Evolutionary conservation across 1,140 invertebrate species (phyloP).

Genomic region (Eriosoma lanigerum): DNA sequence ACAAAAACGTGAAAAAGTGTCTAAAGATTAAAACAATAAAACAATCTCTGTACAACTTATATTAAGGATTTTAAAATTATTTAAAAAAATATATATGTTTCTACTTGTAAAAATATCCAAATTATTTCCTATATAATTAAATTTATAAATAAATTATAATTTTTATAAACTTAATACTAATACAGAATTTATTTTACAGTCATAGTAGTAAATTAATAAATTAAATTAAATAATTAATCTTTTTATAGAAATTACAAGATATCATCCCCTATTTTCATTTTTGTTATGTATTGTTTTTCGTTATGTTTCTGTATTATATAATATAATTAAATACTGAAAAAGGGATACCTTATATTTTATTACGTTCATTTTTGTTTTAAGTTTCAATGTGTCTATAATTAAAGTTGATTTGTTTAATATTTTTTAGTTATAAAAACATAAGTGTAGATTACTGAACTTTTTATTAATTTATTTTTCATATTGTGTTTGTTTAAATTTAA

Average conservation of each 20-base stretch:
- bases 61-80: constrained; percentile 25
- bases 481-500: not conserved
- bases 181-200: not conserved
- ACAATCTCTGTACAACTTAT: constrained; percentile 5
- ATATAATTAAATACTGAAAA: not conserved
- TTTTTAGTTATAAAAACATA: no score
- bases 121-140: not conserved
- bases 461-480: not conserved
- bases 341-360: no score
- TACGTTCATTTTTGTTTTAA: not conserved
- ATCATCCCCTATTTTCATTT: not conserved
- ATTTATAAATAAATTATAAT: no score
- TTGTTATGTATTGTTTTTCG: no score
- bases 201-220: no score
- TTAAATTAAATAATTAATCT: not conserved
- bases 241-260: not conserved
- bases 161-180: not conserved
- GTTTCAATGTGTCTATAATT: not conserved
- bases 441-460: not conserved
- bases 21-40: constrained; percentile 54
- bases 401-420: not conserved
- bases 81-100: constrained; percentile 29
- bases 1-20: constrained; percentile 63
- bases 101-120: constrained; percentile 13
- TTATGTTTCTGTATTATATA: not conserved